phyloP scores from a whole-genome alignment of 2,113 vertebrate species.

The Oncorhynchus kisutch region DNA sequence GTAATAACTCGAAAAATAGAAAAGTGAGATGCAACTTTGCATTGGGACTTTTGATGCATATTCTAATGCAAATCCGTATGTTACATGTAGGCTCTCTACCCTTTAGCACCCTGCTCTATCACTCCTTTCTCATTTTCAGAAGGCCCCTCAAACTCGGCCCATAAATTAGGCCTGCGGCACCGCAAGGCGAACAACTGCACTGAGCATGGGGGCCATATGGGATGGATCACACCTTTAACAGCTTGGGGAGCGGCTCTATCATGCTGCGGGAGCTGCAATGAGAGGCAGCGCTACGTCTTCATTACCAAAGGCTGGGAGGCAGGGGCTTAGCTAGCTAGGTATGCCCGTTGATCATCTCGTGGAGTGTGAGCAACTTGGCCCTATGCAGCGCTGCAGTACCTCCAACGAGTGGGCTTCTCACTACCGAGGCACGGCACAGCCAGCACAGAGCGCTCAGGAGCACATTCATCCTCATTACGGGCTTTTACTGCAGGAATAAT shows the following conservation, averaged over 20 bases:
- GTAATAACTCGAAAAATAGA: too few species aligned
- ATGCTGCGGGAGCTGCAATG: slow-evolving; percentile 8
- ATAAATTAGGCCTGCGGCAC: neutral
- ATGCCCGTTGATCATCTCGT: neutral
- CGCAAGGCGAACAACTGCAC: neutral
- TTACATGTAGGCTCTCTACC: too few species aligned
- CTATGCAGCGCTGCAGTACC: neutral
- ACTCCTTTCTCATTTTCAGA: neutral
- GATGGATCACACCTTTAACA: slow-evolving; percentile 40
- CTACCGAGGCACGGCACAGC: neutral
- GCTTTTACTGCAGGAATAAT: slow-evolving; percentile 1
- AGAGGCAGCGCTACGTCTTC: slow-evolving; percentile 34
- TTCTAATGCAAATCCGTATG: too few species aligned
- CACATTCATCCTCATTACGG: slow-evolving; percentile 3
- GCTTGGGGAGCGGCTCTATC: slow-evolving; percentile 3
- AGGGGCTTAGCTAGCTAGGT: neutral
- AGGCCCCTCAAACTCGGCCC: neutral
- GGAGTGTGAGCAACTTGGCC: neutral
- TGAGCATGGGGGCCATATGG: slow-evolving; percentile 21
- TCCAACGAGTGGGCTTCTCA: neutral
- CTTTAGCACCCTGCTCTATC: neutral
- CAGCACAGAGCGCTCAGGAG: neutral
- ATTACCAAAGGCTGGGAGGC: slow-evolving; percentile 22
- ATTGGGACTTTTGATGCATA: too few species aligned
- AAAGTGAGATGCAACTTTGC: too few species aligned